Percentiles rank a stretch among this genome's conserved stretches.
Evolutionary conservation across 53 echinoderm and acorn worm genomes (phyloP).

Genomic region (Apostichopus leukothele): DNA sequence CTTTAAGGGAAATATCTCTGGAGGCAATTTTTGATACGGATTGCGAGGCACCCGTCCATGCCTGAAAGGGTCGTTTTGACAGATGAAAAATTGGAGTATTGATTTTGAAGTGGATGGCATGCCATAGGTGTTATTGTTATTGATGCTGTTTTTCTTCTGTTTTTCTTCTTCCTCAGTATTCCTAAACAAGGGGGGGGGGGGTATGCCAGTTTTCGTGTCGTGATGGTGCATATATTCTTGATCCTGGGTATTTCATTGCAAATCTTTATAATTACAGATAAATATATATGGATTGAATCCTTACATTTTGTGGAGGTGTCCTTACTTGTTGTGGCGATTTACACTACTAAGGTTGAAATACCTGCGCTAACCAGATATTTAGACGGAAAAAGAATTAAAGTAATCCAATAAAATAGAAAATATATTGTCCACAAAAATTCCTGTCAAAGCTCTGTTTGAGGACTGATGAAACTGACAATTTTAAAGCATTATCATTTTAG

Average conservation of each 20-base stretch:
- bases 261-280: too few relatives aligned
- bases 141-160: not conserved
- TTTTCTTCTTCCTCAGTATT: not conserved
- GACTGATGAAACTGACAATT: too few relatives aligned
- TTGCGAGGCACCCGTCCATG: constrained; percentile 4
- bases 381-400: too few relatives aligned
- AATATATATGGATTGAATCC: too few relatives aligned
- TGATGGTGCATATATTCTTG: not conserved
- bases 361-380: too few relatives aligned
- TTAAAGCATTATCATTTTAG: too few relatives aligned
- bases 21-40: constrained; percentile 27
- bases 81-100: constrained; percentile 27
- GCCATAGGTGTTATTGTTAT: not conserved
- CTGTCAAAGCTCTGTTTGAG: too few relatives aligned
- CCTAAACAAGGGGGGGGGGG: not conserved
- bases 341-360: too few relatives aligned
- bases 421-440: too few relatives aligned
- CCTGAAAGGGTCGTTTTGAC: constrained; percentile 21
- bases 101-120: constrained; percentile 8
- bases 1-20: not conserved
- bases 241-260: not conserved
- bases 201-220: not conserved
- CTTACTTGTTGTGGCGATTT: too few relatives aligned
- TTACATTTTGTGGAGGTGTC: too few relatives aligned
- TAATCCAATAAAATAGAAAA: too few relatives aligned